Conservation (phyloP, 2,888 invertebrate genomes). For the Stenodema calcarata region DNA sequence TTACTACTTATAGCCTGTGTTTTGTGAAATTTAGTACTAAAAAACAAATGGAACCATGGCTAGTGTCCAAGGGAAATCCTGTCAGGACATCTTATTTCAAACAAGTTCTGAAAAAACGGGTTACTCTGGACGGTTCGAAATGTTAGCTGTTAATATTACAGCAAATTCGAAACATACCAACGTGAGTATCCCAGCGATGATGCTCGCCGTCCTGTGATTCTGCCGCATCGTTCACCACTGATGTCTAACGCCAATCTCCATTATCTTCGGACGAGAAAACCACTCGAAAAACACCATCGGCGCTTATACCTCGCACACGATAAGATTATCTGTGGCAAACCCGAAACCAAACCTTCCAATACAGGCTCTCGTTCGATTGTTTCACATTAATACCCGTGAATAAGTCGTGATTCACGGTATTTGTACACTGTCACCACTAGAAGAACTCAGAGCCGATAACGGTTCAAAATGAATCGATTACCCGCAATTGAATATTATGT, state of each 20-base stretch:
- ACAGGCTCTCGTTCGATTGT: background rate
- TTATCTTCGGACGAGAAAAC: background rate
- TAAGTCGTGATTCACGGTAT: background rate
- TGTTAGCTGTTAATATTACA: no score
- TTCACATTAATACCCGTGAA: background rate
- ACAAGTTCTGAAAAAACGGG: no score
- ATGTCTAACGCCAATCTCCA: background rate
- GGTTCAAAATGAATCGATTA: background rate
- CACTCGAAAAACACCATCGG: background rate
- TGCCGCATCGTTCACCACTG: slow-evolving; percentile 24
- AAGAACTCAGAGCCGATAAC: background rate
- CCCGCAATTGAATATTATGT: background rate
- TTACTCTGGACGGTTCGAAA: no score
- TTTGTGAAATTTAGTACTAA: no score
- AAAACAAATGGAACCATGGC: no score
- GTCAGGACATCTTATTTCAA: no score
- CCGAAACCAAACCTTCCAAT: background rate
- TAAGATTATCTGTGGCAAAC: background rate
- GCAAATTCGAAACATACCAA: background rate
- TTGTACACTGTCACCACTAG: background rate
- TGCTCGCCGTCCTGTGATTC: slow-evolving; percentile 15
- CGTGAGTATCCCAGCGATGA: slow-evolving; percentile 15
- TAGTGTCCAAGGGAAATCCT: no score
- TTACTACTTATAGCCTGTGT: no score
- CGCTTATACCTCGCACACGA: background rate